Evolutionary conservation across 2,113 vertebrate genomes (phyloP), one percentile per base, ranked within the genome.

Genomic region (Channa argus): DNA sequence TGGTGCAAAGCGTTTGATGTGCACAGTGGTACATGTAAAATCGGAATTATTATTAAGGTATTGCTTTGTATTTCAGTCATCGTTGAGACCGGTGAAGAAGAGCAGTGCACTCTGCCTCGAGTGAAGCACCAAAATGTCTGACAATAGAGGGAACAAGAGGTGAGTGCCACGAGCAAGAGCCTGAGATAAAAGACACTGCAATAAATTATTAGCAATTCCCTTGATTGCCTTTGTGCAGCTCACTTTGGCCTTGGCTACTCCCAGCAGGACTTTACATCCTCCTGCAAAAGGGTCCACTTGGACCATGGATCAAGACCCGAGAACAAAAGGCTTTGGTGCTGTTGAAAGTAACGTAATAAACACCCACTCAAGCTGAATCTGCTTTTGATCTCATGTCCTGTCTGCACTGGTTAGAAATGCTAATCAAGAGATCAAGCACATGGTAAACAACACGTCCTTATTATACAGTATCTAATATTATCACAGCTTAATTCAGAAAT

Each of bases 131-230:
- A 72, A 70, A 74, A 77, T 10, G 43, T 65, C 34, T 3, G 60
- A 73, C 76, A 84, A 77, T 3, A 52, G 69, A 79, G 24, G 13
- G 64, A 77, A 67, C 73, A 43, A 64, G 79, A 77, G 69, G 73
- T 79, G 63, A 71, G 53, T 5, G 13, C 53, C 71, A 44, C 0
- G 11, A 63, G 71, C 47, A 65, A 55, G 55, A 78, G 58, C 50
- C 33, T 0, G 13, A 68, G 51, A 91, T 80, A 59, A 87, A 77
- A 88, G 66, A 63, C 45, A 11, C 39, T 0, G 14, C 52, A 13
- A 72, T 82, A 58, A 84, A 83, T 87, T 51, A 80, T 84, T 73
- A 80, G n/a, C 64, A 44, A 49, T 71, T 76, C 39, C 80, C 77
- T 61, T 43, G 51, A 82, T 62, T 73, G 74, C 36, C 45, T 83